Evolutionary conservation across 2,888 invertebrate species (phyloP), one percentile per base, ranked within the genome.

Genomic region (Thereva nobilitata): DNA sequence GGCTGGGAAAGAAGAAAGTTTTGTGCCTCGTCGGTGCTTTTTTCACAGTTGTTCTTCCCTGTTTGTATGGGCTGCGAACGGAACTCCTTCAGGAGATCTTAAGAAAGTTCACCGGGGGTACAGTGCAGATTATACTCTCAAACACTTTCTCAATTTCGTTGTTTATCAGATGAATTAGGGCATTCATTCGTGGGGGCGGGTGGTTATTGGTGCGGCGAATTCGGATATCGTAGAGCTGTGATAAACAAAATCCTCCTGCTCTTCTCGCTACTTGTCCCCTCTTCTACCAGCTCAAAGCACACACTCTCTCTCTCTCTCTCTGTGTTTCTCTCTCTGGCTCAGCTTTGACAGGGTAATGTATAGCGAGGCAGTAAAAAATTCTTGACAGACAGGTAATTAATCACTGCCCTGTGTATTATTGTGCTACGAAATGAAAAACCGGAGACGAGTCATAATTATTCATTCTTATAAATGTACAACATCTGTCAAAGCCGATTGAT

Each of bases 341-440:
- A n/a, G 35, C 52, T 52, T 7, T 23, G 52, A 23, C 35, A 8
- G 23, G 34, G 40, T 61, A 61, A 52, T 52, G 52, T 53, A 53
- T 45, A 44, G 54, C 54, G 44, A 45, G 61, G 40, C 55, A 56
- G 40, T 68, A 57, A 68, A 68, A 68, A 68, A 68, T 68, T 56
- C 68, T 44, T 52, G 64, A 67, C 66, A 66, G 67, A 68, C 68
- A 64, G 67, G 64, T 67, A 68, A 68, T 68, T 68, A 66, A 68
- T 68, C 68, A 68, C 45, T 9, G 9, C 50, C 12, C 50, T 47
- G 37, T 53, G 64, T 45, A 35, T 42, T 44, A 64, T 64, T 64
- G 52, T 64, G 52, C 42, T 37, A 23, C 52, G 53, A 64, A 64
- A 64, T 53, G 53, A 64, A 64, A 53, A 53, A 64, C 64, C 44